Evolutionary conservation across 2,888 invertebrate species (phyloP), one percentile per base, ranked within the genome.

Genomic region (Charanyca ferruginea): DNA sequence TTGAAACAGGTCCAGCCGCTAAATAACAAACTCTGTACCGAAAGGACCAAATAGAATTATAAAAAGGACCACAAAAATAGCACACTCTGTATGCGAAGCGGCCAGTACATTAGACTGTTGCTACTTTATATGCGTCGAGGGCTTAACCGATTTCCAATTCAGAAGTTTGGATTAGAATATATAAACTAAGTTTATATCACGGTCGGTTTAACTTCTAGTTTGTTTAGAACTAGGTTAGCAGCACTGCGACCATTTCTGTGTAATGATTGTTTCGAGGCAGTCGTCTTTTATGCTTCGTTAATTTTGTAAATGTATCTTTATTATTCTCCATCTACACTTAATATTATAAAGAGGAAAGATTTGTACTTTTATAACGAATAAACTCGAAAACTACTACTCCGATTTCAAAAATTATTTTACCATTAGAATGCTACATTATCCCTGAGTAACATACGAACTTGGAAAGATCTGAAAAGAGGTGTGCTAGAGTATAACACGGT

Each of bases 101-200:
- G 57, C 3, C n/a, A 47, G 44, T 23, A 65, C 60, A 48, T 64
- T 64, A 49, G 0, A 55, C 38, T 64, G 41, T 49, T 58, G 22
- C 55, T 54, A 58, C 78, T 77, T 66, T 72, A 72, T 58, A 77
- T 74, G 78, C 73, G 66, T 54, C 61, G 66, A 25, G 41, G 59
- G 58, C 57, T 66, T 41, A 66, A 65, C 58, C 53, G 64, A 80
- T 80, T 80, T 77, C 49, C 63, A 62, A 66, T 80, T 77, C 67
- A 77, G 60, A 48, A 49, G 45, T 57, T 80, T 9, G 49, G 23
- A 66, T 77, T 62, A 66, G 63, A 73, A 73, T 72, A 49, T 58
- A 65, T 65, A 65, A 65, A 62, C 59, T 20, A 45, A 66, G 47
- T 68, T 35, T 18, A n/a, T 53, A 41, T 38, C 38, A 44, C 55